These are phyloP conservation scores for Hemibagrus guttatus DNA, from an alignment of 2,797 vertebrate species.

Conservation along the genomic window DNA sequence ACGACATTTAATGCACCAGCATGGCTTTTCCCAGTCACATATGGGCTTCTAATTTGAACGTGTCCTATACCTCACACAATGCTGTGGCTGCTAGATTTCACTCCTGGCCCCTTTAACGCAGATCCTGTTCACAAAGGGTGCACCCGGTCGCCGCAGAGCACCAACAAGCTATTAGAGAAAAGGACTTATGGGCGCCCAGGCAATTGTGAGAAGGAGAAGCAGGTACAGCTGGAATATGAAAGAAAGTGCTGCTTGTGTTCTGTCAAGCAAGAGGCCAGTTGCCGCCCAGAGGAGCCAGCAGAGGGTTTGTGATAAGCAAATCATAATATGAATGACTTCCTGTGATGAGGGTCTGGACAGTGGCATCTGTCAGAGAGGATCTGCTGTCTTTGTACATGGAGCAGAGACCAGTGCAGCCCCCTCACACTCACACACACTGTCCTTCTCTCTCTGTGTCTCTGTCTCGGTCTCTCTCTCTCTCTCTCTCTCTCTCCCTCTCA, in stretches of 20 bases:
- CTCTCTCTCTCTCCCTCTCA: background rate
- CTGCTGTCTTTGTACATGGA: slow-evolving; percentile 48
- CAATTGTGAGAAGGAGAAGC: slow-evolving; percentile 51
- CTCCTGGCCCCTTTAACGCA: slow-evolving; percentile 7
- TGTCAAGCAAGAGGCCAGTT: slow-evolving; percentile 55
- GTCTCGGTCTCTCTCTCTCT: background rate
- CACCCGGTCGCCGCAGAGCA: background rate
- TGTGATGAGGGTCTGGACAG: slow-evolving; percentile 74
- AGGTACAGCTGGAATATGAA: slow-evolving; percentile 56
- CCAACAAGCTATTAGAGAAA: slow-evolving; percentile 13
- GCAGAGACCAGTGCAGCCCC: slow-evolving; percentile 46
- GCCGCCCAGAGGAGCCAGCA: slow-evolving; percentile 58
- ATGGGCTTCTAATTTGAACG: slow-evolving; percentile 46
- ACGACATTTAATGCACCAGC: slow-evolving; percentile 50
- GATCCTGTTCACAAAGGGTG: slow-evolving; percentile 11
- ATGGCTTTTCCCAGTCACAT: slow-evolving; percentile 43
- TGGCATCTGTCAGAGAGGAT: slow-evolving; percentile 72
- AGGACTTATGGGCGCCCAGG: slow-evolving; percentile 39
- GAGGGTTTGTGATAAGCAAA: slow-evolving; percentile 64
- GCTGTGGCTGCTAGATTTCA: background rate
- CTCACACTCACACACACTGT: background rate
- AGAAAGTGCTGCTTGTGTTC: slow-evolving; percentile 51
- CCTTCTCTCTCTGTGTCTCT: background rate
- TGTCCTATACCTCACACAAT: slow-evolving; percentile 3
- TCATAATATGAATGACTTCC: slow-evolving; percentile 77